Conservation (phyloP, 1,140 invertebrate species). For the Zaprionus kolodkinae region DNA sequence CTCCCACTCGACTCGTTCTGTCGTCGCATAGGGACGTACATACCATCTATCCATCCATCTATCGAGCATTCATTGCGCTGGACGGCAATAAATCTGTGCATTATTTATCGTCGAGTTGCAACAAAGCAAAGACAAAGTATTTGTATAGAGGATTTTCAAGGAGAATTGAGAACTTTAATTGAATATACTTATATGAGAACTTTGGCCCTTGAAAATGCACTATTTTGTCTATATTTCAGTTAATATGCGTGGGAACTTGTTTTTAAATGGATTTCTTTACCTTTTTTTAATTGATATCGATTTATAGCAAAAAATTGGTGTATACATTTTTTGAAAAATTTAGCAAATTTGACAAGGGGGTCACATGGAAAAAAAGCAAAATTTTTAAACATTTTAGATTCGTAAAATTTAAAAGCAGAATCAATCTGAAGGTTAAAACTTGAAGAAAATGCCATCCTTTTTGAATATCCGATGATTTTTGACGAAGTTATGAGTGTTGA, state of each 20-base stretch:
- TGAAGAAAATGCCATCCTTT: too few relatives aligned
- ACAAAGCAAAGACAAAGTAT: slow-evolving; percentile 3
- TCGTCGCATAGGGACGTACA: slow-evolving; percentile 26
- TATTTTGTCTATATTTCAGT: background rate
- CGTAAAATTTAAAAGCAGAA: too few relatives aligned
- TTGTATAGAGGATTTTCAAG: background rate
- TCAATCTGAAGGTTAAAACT: too few relatives aligned
- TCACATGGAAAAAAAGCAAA: too few relatives aligned
- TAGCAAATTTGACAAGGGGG: too few relatives aligned
- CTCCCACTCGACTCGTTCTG: slow-evolving; percentile 3
- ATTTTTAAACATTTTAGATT: too few relatives aligned
- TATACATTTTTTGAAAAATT: background rate
- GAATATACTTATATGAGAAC: background rate
- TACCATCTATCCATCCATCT: slow-evolving; percentile 22
- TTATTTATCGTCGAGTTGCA: slow-evolving; percentile 21
- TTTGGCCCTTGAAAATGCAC: background rate
- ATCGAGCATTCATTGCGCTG: slow-evolving; percentile 16
- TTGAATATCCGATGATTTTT: too few relatives aligned
- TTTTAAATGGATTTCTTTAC: background rate
- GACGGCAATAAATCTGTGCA: slow-evolving; percentile 40
- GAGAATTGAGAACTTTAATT: background rate
- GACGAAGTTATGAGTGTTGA: too few relatives aligned
- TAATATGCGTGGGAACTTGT: background rate
- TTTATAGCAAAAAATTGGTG: background rate
- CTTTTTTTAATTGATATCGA: background rate